Conservation (phyloP, 2,113 vertebrate genomes). For the Saguinus midas region DNA sequence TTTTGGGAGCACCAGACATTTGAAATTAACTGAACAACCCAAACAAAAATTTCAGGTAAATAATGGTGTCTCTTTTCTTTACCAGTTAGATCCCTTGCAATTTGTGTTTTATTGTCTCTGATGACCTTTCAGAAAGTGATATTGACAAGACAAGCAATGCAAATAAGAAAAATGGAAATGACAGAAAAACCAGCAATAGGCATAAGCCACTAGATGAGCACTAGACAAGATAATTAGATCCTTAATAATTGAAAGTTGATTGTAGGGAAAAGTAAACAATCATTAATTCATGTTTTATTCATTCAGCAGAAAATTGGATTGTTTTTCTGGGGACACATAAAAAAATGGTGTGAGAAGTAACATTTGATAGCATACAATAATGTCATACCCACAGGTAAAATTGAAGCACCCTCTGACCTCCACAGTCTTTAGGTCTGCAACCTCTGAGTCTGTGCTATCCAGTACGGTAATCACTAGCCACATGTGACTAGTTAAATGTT, state of each 20-base stretch:
- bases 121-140: neutral
- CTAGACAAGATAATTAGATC: neutral
- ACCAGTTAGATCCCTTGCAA: neutral
- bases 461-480: no score
- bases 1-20: neutral
- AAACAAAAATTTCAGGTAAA: neutral
- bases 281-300: neutral
- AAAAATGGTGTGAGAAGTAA: neutral
- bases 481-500: neutral
- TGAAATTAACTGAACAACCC: neutral
- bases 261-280: neutral
- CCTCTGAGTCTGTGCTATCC: neutral
- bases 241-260: neutral
- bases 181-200: neutral
- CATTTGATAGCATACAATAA: rapidly evolving
- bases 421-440: neutral
- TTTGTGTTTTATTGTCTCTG: neutral
- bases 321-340: neutral
- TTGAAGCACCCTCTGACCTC: neutral
- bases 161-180: neutral
- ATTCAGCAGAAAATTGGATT: neutral
- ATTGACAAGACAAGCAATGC: neutral
- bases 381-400: no score
- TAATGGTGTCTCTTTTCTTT: neutral
- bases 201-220: neutral